Base-by-base conservation (phyloP, 2,797 vertebrate species). In the Cephalopachus bancanus region DNA sequence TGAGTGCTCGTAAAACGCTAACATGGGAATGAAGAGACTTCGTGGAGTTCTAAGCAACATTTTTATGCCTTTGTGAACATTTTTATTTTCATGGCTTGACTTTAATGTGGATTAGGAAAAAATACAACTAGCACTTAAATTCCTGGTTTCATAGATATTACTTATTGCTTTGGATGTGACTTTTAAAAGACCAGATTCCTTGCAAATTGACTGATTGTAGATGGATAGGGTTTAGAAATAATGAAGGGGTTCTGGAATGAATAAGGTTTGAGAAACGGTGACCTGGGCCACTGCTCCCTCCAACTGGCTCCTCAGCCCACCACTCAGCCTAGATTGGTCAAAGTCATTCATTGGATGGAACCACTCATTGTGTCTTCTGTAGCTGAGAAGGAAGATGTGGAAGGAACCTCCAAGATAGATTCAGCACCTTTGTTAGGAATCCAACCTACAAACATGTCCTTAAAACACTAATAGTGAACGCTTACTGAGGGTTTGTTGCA, bases 1-100 rank as follows among this genome's bases (percentile, higher is more conserved):
- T 37, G 91, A 71, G 71, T 64, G 81, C 91, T 95, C 86, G 72
- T 72, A 76, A 95, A 78, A 97, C 4, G 62, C 59, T 67, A 49
- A 44, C 20, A 16, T 0, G 17, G 80, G 64, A 78, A 59, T 0
- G 16, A n/a, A 91, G 93, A 59, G 79, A 57, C 71, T 53, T 88
- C 30, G n/a, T 59, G 85, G 88, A 37, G 78, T 30, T 88, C 87
- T 57, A n/a, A 79, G 79, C 19, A 75, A 64, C 10, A 10, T 94
- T 90, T 92, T 59, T 62, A 89, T 64, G 37, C 22, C 7, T 22
- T 22, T 81, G 79, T 44, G 91, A 84, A 83, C 83, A 51, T 89
- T 93, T 92, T 89, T 62, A 83, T 97, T 80, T 64, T 65, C 49
- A n/a, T 7, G n/a, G 33, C 55, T 93, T 95, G 60, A 22, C 69